These are phyloP conservation scores for Nemoura dubitans DNA, from an alignment of 2,888 invertebrate genomes.

Conservation along the genomic window DNA sequence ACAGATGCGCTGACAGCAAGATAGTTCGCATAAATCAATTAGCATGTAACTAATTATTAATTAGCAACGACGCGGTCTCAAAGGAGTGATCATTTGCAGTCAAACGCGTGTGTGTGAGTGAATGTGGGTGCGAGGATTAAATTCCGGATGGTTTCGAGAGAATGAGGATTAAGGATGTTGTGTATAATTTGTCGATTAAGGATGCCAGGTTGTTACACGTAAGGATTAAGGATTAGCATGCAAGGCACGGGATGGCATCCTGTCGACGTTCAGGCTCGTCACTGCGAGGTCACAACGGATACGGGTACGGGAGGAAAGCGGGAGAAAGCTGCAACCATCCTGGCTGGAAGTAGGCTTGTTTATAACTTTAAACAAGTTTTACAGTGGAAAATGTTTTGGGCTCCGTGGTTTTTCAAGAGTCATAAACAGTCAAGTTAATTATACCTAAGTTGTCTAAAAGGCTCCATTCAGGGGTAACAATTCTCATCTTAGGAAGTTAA, in stretches of 20 bases:
- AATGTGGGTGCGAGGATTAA: neutral
- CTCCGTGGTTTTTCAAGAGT: too few species aligned
- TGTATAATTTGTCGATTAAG: conserved; percentile 2
- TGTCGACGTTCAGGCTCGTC: neutral
- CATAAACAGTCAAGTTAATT: too few species aligned
- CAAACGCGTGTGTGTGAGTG: neutral
- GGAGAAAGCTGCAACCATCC: too few species aligned
- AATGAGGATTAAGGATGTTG: neutral
- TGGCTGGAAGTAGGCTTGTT: too few species aligned
- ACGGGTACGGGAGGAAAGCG: neutral
- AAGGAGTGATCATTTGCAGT: neutral
- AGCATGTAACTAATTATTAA: neutral
- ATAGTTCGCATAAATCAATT: neutral
- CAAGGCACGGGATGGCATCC: neutral
- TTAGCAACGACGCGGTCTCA: neutral
- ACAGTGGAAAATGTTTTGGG: too few species aligned
- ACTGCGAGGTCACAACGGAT: neutral
- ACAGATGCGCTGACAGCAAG: neutral
- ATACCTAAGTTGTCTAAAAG: too few species aligned
- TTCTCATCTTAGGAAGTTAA: too few species aligned
- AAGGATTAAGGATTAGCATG: neutral
- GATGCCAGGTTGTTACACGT: neutral
- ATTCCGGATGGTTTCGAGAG: neutral
- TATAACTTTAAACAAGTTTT: too few species aligned
- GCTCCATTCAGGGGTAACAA: too few species aligned